phyloP scores from a whole-genome alignment of 1,140 invertebrate species.

The Halictus rubicundus region DNA sequence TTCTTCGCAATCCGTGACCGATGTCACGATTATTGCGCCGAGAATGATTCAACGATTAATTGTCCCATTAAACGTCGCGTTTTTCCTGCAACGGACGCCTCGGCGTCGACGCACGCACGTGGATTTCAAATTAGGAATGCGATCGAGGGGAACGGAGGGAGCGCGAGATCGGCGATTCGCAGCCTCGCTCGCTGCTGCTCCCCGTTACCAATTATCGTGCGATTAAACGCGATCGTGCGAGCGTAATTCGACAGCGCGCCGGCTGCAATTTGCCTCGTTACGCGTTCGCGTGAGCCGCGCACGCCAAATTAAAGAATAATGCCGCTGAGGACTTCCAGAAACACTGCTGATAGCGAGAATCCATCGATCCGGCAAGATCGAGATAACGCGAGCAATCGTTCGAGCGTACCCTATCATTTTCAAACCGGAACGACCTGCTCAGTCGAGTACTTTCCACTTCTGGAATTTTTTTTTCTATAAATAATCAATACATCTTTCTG shows the following conservation, averaged over 20 bases:
- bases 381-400: background rate
- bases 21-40: background rate
- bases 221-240: constrained; percentile 32
- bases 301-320: constrained; percentile 22
- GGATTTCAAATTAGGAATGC: background rate
- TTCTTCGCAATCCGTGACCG: background rate
- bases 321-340: background rate
- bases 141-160: background rate
- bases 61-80: background rate
- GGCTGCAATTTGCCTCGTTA: constrained; percentile 35
- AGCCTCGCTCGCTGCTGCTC: background rate
- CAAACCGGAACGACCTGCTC: too few relatives aligned
- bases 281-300: constrained; percentile 1
- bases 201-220: constrained; percentile 27
- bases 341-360: background rate
- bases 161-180: background rate
- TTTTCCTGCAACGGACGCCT: background rate
- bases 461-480: too few relatives aligned
- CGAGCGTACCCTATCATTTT: background rate
- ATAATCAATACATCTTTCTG: too few relatives aligned
- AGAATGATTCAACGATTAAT: constrained; percentile 12
- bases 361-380: background rate
- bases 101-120: background rate
- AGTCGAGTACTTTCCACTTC: too few relatives aligned
- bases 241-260: constrained; percentile 5